Percentiles rank a stretch among this genome's conserved stretches.
Conservation (phyloP, 2,888 invertebrate species). For the Nudaria mundana region DNA sequence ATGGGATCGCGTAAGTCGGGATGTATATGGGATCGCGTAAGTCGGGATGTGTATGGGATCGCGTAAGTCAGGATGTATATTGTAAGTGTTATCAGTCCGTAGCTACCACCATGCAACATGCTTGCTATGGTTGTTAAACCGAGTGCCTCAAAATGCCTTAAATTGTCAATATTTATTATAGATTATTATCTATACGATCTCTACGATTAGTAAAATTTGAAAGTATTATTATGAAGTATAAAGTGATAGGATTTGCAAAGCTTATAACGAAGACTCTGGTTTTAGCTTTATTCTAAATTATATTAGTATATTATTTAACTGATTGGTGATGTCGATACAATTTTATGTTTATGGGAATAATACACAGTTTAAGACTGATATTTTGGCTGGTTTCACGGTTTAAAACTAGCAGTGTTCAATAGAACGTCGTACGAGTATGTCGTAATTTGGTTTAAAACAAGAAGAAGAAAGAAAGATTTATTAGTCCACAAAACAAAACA, state of each 20-base stretch:
- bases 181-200: constrained; percentile 29
- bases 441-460: no score
- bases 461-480: no score
- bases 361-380: no score
- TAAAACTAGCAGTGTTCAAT: no score
- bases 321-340: constrained; percentile 20
- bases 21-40: constrained; percentile 15
- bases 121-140: constrained; percentile 48
- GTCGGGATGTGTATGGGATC: constrained; percentile 15
- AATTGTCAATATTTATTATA: constrained; percentile 37
- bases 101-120: constrained; percentile 26
- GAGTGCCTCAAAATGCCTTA: constrained; percentile 73
- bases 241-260: constrained; percentile 28
- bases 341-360: constrained; percentile 15
- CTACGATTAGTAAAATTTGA: constrained; percentile 20
- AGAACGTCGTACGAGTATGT: no score
- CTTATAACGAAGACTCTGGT: constrained; percentile 51
- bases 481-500: no score
- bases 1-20: no score
- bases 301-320: constrained; percentile 14
- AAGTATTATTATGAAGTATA: constrained; percentile 36
- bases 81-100: constrained; percentile 22
- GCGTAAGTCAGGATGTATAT: constrained; percentile 21
- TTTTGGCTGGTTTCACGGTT: no score
- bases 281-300: constrained; percentile 66